A percentile compares a stretch with the other conserved stretches of the same genome.
Evolutionary conservation across 2,888 invertebrate species (phyloP).

Genomic region (Mythimna pallens): DNA sequence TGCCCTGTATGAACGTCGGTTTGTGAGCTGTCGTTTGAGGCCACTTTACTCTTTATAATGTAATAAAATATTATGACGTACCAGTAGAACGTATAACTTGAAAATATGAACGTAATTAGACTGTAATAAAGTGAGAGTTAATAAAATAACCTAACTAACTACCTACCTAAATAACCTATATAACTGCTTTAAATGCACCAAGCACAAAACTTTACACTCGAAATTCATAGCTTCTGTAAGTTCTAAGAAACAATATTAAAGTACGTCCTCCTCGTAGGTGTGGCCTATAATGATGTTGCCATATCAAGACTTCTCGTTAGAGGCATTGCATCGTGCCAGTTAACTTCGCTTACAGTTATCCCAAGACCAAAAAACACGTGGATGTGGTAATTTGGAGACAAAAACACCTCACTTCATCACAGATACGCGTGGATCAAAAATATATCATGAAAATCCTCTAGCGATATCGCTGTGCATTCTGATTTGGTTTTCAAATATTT

Average conservation of each 20-base stretch:
- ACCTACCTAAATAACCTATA: too few relatives aligned
- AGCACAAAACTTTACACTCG: background rate
- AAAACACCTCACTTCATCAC: background rate
- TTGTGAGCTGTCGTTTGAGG: background rate
- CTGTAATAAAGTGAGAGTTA: background rate
- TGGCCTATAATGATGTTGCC: constrained; percentile 47
- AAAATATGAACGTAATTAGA: background rate
- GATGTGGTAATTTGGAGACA: constrained; percentile 23
- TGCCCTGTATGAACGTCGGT: background rate
- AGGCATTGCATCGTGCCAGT: constrained; percentile 46
- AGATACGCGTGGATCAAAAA: too few relatives aligned
- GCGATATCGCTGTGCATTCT: too few relatives aligned
- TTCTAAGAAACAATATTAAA: constrained; percentile 3
- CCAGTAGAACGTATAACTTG: background rate
- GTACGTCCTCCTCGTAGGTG: constrained; percentile 13
- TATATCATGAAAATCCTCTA: too few relatives aligned
- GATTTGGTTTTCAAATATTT: too few relatives aligned
- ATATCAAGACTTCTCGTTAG: constrained; percentile 54
- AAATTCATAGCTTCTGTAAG: background rate
- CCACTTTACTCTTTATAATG: constrained; percentile 8
- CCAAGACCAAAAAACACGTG: background rate
- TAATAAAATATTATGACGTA: background rate
- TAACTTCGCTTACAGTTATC: constrained; percentile 44
- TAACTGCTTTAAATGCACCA: background rate
- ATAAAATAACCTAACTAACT: too few relatives aligned